Evolutionary conservation across 1,140 invertebrate genomes (phyloP), one percentile per base, ranked within the genome.

Genomic region (Ostrea edulis): DNA sequence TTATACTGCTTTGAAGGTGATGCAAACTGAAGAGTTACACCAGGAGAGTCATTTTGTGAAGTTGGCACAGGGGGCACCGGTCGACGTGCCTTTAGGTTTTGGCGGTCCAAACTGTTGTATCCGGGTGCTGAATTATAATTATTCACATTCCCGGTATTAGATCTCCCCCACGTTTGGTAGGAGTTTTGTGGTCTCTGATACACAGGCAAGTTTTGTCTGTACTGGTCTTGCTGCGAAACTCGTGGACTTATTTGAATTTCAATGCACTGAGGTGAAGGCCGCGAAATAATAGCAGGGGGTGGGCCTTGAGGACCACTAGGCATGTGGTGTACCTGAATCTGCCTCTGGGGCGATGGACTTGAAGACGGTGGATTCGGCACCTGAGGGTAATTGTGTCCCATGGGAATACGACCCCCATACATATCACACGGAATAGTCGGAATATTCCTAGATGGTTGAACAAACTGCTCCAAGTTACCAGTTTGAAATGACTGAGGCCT

Each of bases 261-360:
- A 35, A 84, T 84, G 12, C n/a, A 22, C 14, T 55, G 53, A 2
- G 82, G 53, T 9, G 25, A 17, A 7, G 83, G 54, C 52, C 53
- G 51, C 1, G 14, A 25, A 22, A 35, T 55, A 4, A 25, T n/a
- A n/a, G 52, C 20, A 17, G 52, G 25, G 7, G 17, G 17, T 17
- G 17, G 53, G 51, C 0, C 51, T 14, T 83, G 86, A 29, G 44
- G 14, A 65, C 35, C 35, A 44, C 35, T 44, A 44, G 35, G 35
- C 35, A 44, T 44, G 58, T 84, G 22, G 22, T 87, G 86, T 12
- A 87, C 53, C 51, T 82, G 86, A 81, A 85, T 85, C 68, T 88
- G 87, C 58, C 87, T 11, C 83, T 85, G 35, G 9, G 65, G 58
- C 17, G 68, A 71, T n/a, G 86, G 81, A 87, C 55, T 87, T 25